phyloP scores from a whole-genome alignment of 2,888 invertebrate genomes.

The Trichogramma dendrolimi region DNA sequence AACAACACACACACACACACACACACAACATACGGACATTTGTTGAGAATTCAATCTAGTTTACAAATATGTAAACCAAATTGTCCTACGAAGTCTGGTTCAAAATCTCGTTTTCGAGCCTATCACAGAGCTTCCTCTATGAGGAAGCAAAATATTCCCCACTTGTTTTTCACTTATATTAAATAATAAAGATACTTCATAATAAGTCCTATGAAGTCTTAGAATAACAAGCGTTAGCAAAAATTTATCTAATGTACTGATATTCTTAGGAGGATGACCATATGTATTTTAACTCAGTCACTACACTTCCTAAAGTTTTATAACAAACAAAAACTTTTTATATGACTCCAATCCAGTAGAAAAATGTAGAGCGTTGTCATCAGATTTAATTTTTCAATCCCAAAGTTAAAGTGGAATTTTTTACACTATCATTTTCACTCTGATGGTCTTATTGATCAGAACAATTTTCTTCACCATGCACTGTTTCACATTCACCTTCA shows the following conservation, averaged over 20 bases:
- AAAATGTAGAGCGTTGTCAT: constrained; percentile 18
- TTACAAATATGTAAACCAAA: too few relatives aligned
- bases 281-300: constrained; percentile 2
- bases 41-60: too few relatives aligned
- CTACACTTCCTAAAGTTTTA: constrained; percentile 16
- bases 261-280: not conserved
- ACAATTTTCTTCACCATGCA: not conserved
- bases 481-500: not conserved
- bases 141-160: constrained; percentile 16
- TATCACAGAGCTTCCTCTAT: too few relatives aligned
- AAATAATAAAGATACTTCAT: constrained; percentile 8
- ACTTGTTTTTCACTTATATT: constrained; percentile 9
- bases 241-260: not conserved
- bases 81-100: too few relatives aligned
- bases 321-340: constrained; percentile 21
- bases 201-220: constrained; percentile 4
- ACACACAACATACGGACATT: too few relatives aligned
- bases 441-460: too few relatives aligned
- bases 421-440: not conserved
- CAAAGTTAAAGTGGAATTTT: not conserved
- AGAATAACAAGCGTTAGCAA: constrained; percentile 6
- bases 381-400: constrained; percentile 2
- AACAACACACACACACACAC: too few relatives aligned
- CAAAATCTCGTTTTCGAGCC: too few relatives aligned
- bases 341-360: constrained; percentile 15